Evolutionary conservation across 2,797 vertebrate genomes (phyloP), one percentile per base, ranked within the genome.

Genomic region (Naso thynnoides): DNA sequence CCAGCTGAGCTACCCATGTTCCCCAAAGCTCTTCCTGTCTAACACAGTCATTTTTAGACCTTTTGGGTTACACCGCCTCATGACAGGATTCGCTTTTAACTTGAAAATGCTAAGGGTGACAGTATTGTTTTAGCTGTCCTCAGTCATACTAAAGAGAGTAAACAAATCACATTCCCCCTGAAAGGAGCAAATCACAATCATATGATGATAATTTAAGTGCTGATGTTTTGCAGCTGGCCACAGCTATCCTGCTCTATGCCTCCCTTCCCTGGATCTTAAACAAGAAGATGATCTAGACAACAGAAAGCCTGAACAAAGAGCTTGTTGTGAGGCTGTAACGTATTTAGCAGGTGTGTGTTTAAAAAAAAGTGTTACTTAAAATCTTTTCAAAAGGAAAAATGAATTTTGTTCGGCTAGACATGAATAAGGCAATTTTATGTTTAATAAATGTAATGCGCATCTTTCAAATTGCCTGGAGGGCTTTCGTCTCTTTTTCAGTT

Each of bases 21-120:
- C 67, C 76, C 75, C 53, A 58, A 67, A 83, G 84, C 73, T 24
- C 58, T 41, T 63, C 62, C 64, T 76, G 85, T 83, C 85, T 85
- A 69, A 76, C 70, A 21, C 55, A 71, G 16, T 66, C 64, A 26
- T 71, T 82, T 89, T 69, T 68, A 74, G 53, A 72, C 45, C n/a
- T 42, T 69, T 70, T 50, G 18, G 19, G 47, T 27, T 49, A 41
- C 47, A 38, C 64, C 48, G 21, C 38, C 18, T 63, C 31, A n/a
- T 47, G 27, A 39, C 54, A 66, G 47, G 23, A 3, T 41, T 54
- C 6, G 39, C 45, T 78, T 62, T 83, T 31, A 70, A 55, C 55
- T 26, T 52, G 8, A 78, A 70, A 21, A n/a, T 59, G 36, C 14
- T 61, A 15, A 19, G 16, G 45, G 54, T 1, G 5, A 3, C 10